A percentile compares a stretch with the other conserved stretches of the same genome.
phyloP scores from a whole-genome alignment of 2,797 vertebrate species.

The Knipowitschia caucasica region DNA sequence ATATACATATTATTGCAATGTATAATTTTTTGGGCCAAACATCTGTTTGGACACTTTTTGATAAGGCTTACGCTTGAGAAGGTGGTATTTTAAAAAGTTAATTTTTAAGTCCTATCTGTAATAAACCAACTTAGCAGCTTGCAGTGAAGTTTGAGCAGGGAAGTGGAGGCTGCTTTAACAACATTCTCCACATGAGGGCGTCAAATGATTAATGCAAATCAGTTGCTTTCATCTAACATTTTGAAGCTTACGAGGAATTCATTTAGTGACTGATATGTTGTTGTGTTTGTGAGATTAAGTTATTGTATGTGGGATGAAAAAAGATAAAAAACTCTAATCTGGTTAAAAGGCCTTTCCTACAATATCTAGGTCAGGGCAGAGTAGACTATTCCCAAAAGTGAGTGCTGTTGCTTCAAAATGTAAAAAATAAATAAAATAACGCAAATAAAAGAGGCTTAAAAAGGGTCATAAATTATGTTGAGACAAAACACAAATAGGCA shows the following conservation, averaged over 20 bases:
- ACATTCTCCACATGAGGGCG: slow-evolving; percentile 54
- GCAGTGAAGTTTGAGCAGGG: too few relatives aligned
- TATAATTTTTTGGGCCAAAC: too few relatives aligned
- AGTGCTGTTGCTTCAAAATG: neutral
- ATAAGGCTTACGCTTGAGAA: too few relatives aligned
- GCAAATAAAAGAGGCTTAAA: too few relatives aligned
- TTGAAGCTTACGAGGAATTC: neutral
- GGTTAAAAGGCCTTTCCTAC: neutral
- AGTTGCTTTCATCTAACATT: neutral
- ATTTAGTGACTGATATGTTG: neutral
- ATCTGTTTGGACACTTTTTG: too few relatives aligned
- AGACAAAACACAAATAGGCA: neutral
- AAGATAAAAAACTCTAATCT: neutral
- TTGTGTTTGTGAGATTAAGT: neutral
- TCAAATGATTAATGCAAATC: slow-evolving; percentile 18
- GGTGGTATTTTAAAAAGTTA: too few relatives aligned
- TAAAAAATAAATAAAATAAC: neutral
- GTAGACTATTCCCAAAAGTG: neutral
- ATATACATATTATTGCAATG: too few relatives aligned
- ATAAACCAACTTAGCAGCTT: too few relatives aligned
- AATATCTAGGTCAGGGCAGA: neutral
- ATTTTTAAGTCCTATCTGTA: too few relatives aligned
- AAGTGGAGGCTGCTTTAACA: neutral
- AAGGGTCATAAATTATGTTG: too few relatives aligned
- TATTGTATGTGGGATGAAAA: neutral